These are phyloP conservation scores for Caenorhabditis remanei DNA, from an alignment of 1,140 invertebrate species.

Conservation along the genomic window DNA sequence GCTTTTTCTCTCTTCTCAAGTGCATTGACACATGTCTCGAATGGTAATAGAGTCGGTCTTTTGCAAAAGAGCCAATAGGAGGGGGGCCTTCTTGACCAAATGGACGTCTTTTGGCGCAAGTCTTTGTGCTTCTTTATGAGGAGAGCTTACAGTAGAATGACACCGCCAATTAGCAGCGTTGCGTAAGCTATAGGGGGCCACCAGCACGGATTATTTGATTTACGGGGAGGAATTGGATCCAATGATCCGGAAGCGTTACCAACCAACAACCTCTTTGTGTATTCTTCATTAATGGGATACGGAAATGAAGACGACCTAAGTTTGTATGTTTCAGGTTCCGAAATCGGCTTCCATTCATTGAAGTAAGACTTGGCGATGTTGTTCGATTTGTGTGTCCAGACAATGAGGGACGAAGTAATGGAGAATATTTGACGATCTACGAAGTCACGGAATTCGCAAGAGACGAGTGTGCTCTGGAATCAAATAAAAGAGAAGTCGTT, in stretches of 20 bases:
- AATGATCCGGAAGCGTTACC: constrained; percentile 45
- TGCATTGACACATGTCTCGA: constrained; percentile 51
- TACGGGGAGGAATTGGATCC: constrained; percentile 46
- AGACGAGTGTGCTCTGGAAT: constrained; percentile 11
- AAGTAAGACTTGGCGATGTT: constrained; percentile 34
- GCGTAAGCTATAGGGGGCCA: background rate
- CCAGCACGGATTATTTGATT: constrained; percentile 42
- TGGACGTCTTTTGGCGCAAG: constrained; percentile 31
- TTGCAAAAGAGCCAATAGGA: background rate
- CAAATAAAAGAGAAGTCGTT: background rate
- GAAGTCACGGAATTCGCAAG: constrained; percentile 23
- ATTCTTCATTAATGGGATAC: constrained; percentile 50
- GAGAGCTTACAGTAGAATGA: constrained; percentile 34
- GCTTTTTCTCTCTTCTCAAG: constrained; percentile 17
- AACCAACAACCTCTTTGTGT: constrained; percentile 22
- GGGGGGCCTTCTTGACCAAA: constrained; percentile 25
- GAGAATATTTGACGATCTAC: constrained; percentile 16
- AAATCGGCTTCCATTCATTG: background rate
- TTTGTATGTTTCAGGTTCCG: constrained; percentile 48
- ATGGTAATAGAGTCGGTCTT: constrained; percentile 48
- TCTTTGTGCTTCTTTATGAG: constrained; percentile 45
- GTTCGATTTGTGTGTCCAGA: constrained; percentile 49
- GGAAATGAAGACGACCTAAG: constrained; percentile 45
- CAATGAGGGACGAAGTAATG: constrained; percentile 3
- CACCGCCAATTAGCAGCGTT: constrained; percentile 48